These are phyloP conservation scores for Ianthella basta DNA, from an alignment of 37 sponge, comb jelly and placozoan genomes.

Conservation along the genomic window DNA sequence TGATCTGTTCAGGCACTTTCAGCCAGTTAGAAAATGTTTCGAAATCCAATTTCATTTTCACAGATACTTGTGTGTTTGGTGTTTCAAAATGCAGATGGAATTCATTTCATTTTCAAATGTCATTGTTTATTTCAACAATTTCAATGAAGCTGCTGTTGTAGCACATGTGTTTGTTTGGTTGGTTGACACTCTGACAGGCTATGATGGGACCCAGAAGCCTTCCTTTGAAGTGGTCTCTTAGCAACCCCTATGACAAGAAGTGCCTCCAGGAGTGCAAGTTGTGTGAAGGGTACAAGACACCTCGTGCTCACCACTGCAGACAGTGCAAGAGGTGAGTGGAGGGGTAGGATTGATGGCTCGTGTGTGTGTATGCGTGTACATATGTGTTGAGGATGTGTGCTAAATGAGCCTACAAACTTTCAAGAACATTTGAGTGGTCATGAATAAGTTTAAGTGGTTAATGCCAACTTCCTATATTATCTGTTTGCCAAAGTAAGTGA, in stretches of 20 bases:
- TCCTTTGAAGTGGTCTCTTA: constrained; percentile 70
- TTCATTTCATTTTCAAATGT: no score
- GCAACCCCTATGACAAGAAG: constrained; percentile 52
- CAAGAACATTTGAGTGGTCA: no score
- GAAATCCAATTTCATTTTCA: no score
- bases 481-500: constrained; percentile 60
- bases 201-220: constrained; percentile 76
- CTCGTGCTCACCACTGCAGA: constrained; percentile 89
- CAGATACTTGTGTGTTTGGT: no score
- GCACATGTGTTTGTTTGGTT: neutral
- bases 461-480: constrained; percentile 69
- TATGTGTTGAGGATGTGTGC: neutral
- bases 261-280: constrained; percentile 75
- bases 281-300: constrained; percentile 87
- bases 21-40: no score
- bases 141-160: no score
- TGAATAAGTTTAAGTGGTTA: constrained; percentile 41
- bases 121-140: no score
- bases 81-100: no score
- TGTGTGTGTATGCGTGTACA: neutral
- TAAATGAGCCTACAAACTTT: no score
- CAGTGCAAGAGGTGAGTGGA: constrained; percentile 65
- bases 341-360: constrained; percentile 31
- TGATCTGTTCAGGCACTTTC: no score
- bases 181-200: constrained; percentile 41